phyloP scores from a whole-genome alignment of 2,113 vertebrate species.

The Microtus richardsoni region DNA sequence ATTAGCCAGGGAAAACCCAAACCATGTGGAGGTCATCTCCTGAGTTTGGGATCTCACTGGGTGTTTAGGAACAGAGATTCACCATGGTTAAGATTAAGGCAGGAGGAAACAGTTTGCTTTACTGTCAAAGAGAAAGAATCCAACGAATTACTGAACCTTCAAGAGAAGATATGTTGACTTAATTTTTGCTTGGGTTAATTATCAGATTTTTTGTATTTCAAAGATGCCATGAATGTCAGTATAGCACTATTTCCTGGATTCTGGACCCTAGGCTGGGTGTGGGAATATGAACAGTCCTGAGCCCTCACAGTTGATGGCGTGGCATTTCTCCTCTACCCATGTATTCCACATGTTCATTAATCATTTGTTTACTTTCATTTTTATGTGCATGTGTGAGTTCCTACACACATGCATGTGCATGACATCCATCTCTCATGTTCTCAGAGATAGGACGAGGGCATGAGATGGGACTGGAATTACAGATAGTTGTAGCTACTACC shows the following conservation, averaged over 20 bases:
- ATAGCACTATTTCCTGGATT: neutral
- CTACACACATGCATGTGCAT: too few species aligned
- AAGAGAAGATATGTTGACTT: neutral
- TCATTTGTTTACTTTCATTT: neutral
- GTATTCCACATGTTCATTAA: neutral
- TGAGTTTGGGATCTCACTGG: neutral
- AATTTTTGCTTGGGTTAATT: neutral
- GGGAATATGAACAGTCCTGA: neutral
- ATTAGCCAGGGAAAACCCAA: neutral
- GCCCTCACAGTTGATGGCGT: neutral
- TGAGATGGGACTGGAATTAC: neutral
- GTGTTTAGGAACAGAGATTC: neutral
- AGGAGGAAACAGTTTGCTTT: neutral
- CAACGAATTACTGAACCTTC: neutral
- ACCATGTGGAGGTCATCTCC: neutral
- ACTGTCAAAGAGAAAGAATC: neutral
- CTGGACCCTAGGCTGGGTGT: neutral
- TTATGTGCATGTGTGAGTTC: neutral
- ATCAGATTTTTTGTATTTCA: slow-evolving; percentile 10
- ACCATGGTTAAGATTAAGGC: neutral
- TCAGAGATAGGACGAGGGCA: neutral
- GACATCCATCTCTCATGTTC: neutral
- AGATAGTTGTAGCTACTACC: neutral
- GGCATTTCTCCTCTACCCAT: neutral
- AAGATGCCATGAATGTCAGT: neutral